These are phyloP conservation scores for Timema podura DNA, from an alignment of 2,888 invertebrate genomes.

Conservation along the genomic window DNA sequence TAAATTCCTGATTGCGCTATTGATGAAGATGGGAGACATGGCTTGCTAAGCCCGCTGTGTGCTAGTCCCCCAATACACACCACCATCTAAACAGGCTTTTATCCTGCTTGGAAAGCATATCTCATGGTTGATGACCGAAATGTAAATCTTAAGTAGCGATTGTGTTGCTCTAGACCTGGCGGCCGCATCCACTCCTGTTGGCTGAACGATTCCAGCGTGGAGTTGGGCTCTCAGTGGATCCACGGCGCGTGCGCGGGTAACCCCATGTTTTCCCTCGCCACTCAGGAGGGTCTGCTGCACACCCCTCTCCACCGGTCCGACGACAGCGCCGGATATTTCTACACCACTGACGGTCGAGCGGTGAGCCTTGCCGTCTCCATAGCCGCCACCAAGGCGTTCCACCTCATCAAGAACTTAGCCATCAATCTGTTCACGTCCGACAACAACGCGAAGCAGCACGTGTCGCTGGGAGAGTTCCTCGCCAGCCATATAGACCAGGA, in stretches of 20 bases:
- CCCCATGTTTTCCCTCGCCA: conserved; percentile 65
- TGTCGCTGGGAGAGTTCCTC: conserved; percentile 17
- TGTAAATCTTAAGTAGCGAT: background rate
- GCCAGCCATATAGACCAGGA: conserved; percentile 24
- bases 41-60: too few species aligned
- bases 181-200: conserved; percentile 76
- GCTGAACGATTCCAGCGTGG: conserved; percentile 70
- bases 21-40: too few species aligned
- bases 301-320: conserved; percentile 54
- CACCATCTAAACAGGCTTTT: background rate
- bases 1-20: too few species aligned
- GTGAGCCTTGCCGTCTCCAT: conserved; percentile 60
- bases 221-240: conserved; percentile 73
- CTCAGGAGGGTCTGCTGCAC: conserved; percentile 61
- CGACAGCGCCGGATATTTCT: conserved; percentile 57
- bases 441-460: conserved; percentile 48
- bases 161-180: conserved; percentile 55
- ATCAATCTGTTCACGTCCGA: conserved; percentile 43
- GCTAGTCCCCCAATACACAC: background rate
- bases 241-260: conserved; percentile 67
- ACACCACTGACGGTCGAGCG: conserved; percentile 66
- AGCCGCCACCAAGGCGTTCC: conserved; percentile 62
- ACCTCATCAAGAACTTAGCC: conserved; percentile 65
- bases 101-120: background rate
- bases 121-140: too few species aligned